phyloP scores from a whole-genome alignment of 2,797 vertebrate genomes.

The Clarias platycephalus region DNA sequence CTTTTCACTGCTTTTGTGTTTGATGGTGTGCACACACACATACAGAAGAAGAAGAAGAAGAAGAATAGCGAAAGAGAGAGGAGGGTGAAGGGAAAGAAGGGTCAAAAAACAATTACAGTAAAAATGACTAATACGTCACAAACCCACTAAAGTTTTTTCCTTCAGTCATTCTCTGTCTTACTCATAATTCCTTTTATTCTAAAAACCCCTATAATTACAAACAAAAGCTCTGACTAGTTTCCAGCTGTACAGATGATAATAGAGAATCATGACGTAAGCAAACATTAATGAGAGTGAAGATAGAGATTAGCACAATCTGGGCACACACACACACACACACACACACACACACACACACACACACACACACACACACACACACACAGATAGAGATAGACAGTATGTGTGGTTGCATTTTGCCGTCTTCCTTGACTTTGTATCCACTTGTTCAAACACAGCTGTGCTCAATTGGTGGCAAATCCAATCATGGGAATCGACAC shows the following conservation, averaged over 20 bases:
- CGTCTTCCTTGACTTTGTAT: conserved; percentile 41
- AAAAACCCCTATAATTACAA: conserved; percentile 79
- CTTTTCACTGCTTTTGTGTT: conserved; percentile 62
- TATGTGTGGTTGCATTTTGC: conserved; percentile 34
- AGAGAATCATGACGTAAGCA: conserved; percentile 69
- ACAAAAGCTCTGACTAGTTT: conserved; percentile 77
- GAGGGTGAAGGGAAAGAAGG: conserved; percentile 55
- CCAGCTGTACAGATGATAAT: conserved; percentile 78
- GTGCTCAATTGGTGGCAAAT: conserved; percentile 48
- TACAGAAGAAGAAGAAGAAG: not conserved
- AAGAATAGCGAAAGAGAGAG: conserved; percentile 45
- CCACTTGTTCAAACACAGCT: conserved; percentile 56
- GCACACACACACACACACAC: conserved; percentile 64
- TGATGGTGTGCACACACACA: conserved; percentile 57
- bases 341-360: conserved; percentile 65
- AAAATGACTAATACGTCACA: conserved; percentile 83
- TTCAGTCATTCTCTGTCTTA: conserved; percentile 65
- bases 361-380: conserved; percentile 67
- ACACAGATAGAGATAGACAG: conserved; percentile 1
- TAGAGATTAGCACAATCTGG: conserved; percentile 76
- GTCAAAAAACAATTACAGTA: conserved; percentile 82
- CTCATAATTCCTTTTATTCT: conserved; percentile 71
- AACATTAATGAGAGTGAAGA: conserved; percentile 71
- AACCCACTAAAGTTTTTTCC: conserved; percentile 65
- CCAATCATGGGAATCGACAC: conserved; percentile 35